phyloP scores from a whole-genome alignment of 2,888 invertebrate species.

The Troilus luridus region DNA sequence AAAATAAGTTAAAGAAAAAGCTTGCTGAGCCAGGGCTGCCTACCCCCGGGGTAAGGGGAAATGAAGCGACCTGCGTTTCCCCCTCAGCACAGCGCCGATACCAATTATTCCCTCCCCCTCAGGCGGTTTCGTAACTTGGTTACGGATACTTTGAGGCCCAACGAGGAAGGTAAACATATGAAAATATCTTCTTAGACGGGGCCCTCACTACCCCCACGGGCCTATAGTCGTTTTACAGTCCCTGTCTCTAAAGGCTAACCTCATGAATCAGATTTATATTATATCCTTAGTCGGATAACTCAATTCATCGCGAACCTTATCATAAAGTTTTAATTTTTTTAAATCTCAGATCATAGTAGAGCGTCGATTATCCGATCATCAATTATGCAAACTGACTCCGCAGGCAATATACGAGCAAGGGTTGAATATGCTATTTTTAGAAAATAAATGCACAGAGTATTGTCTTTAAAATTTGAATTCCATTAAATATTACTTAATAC shows the following conservation, averaged over 20 bases:
- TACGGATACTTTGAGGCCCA: slow-evolving; percentile 41
- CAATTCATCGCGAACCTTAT: neutral
- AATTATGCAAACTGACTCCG: too few relatives aligned
- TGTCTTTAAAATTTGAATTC: too few relatives aligned
- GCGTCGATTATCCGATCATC: too few relatives aligned
- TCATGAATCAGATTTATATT: neutral
- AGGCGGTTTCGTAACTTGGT: slow-evolving; percentile 44
- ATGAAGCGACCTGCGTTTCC: neutral
- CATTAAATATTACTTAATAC: too few relatives aligned
- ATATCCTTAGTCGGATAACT: neutral
- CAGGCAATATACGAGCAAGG: neutral
- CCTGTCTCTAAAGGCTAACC: neutral
- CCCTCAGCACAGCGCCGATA: neutral
- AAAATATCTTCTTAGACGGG: slow-evolving; percentile 43
- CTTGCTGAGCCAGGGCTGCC: slow-evolving; percentile 15
- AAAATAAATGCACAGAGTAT: too few relatives aligned
- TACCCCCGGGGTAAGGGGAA: slow-evolving; percentile 24
- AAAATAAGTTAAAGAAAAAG: slow-evolving; percentile 44
- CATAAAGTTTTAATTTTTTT: neutral
- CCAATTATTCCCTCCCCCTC: neutral
- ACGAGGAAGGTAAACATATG: slow-evolving; percentile 49
- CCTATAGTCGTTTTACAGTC: neutral
- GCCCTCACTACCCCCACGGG: neutral
- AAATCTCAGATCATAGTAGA: neutral
- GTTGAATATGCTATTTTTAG: too few relatives aligned